A percentile compares a stretch with the other conserved stretches of the same genome.
phyloP scores from a whole-genome alignment of 2,113 vertebrate genomes.

The Oryzias melastigma region DNA sequence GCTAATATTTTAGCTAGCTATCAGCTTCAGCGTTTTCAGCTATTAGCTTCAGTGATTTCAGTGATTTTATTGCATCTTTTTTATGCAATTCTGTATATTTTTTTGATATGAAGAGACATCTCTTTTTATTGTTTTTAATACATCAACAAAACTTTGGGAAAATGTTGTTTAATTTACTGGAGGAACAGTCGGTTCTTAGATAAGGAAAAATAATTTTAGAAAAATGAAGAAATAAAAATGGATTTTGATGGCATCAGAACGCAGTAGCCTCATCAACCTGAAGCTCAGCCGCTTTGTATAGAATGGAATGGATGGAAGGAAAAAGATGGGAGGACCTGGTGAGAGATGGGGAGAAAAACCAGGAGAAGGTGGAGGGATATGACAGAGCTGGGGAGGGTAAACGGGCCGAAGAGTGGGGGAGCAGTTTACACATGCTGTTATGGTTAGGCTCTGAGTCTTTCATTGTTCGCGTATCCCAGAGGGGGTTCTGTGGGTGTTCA shows the following conservation, averaged over 20 bases:
- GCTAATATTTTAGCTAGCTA: too few relatives aligned
- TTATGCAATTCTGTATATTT: too few relatives aligned
- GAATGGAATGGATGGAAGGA: constrained; percentile 18
- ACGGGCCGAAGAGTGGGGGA: constrained; percentile 18
- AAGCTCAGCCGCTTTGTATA: constrained; percentile 9
- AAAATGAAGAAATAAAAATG: neutral
- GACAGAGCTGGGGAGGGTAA: constrained; percentile 10
- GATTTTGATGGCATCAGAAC: constrained; percentile 20
- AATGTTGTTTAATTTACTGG: too few relatives aligned
- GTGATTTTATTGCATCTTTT: too few relatives aligned
- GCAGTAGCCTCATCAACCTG: constrained; percentile 9
- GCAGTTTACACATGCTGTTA: constrained; percentile 37
- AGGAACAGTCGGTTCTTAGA: too few relatives aligned
- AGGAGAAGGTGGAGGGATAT: constrained; percentile 1
- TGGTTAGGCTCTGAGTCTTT: constrained; percentile 29
- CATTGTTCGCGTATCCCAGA: constrained; percentile 18
- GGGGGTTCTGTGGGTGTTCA: neutral
- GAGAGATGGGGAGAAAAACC: constrained; percentile 13
- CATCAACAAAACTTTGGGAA: too few relatives aligned
- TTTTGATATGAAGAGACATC: too few relatives aligned
- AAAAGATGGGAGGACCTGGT: constrained; percentile 28
- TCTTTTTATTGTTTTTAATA: too few relatives aligned
- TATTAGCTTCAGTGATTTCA: too few relatives aligned
- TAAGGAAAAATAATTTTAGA: neutral
- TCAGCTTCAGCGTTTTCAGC: too few relatives aligned